A percentile compares a stretch with the other conserved stretches of the same genome.
These are phyloP conservation scores for Deladenus siricidicola DNA, from an alignment of 2,888 invertebrate genomes.

Conservation along the genomic window DNA sequence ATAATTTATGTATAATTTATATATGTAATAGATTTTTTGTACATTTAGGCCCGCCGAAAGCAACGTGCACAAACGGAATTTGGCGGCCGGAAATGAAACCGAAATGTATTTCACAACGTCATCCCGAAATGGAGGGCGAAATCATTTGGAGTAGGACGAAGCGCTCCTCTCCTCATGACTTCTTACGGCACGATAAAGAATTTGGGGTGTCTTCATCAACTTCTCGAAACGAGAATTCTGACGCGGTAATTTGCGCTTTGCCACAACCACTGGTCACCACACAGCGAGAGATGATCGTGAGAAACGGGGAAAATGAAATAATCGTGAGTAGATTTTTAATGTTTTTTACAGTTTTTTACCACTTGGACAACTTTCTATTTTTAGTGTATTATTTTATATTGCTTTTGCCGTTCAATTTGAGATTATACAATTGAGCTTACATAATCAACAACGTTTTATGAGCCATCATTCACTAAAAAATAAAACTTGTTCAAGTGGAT, in stretches of 20 bases:
- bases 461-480: no score
- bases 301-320: conserved; percentile 3
- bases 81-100: conserved; percentile 50
- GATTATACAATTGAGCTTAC: no score
- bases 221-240: neutral
- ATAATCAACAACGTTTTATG: no score
- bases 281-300: conserved; percentile 19
- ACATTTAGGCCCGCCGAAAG: conserved; percentile 48
- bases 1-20: neutral
- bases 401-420: no score
- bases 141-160: conserved; percentile 46
- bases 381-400: no score
- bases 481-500: no score
- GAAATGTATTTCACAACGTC: conserved; percentile 49
- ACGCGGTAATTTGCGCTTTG: neutral
- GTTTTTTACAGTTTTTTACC: no score
- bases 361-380: no score
- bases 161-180: neutral
- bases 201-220: no score
- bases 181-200: neutral
- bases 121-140: conserved; percentile 50
- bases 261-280: neutral
- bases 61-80: conserved; percentile 50
- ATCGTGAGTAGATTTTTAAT: conserved; percentile 4
- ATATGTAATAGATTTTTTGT: neutral